phyloP scores from a whole-genome alignment of 2,888 invertebrate genomes.

The Apamea crenata region DNA sequence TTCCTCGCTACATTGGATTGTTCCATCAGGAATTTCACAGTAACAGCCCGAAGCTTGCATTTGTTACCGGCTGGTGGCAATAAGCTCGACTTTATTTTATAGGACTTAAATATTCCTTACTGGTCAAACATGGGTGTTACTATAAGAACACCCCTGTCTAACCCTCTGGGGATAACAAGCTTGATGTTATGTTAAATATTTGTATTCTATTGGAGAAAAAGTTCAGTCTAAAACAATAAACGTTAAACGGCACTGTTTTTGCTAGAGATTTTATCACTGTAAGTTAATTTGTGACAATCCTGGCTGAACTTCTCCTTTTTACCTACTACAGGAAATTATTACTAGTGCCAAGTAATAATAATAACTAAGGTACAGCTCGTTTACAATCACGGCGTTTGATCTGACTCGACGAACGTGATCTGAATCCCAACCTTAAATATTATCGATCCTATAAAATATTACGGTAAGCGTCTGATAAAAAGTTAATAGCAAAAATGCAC shows the following conservation, averaged over 20 bases:
- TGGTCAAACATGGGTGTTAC: background rate
- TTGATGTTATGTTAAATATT: background rate
- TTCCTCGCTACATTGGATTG: no score
- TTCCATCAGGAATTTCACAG: no score
- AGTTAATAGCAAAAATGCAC: constrained; percentile 41
- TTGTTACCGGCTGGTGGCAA: no score
- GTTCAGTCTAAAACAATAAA: no score
- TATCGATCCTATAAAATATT: constrained; percentile 36
- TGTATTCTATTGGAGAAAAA: no score
- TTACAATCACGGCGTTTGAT: constrained; percentile 73
- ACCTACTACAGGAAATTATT: constrained; percentile 14
- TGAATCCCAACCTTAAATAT: constrained; percentile 49
- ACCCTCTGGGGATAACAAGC: background rate
- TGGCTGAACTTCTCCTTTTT: background rate
- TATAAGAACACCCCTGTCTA: background rate
- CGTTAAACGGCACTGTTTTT: background rate
- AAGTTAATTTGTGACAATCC: background rate
- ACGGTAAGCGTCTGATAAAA: constrained; percentile 52
- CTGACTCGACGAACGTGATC: constrained; percentile 68
- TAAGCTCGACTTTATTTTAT: no score
- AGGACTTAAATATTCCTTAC: no score
- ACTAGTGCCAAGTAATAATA: constrained; percentile 31
- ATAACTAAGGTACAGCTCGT: constrained; percentile 68
- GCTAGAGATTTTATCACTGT: background rate
- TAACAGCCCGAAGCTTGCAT: no score